Evolutionary conservation across 2,113 vertebrate species (phyloP).

Genomic region (Ariopsis seemanni): DNA sequence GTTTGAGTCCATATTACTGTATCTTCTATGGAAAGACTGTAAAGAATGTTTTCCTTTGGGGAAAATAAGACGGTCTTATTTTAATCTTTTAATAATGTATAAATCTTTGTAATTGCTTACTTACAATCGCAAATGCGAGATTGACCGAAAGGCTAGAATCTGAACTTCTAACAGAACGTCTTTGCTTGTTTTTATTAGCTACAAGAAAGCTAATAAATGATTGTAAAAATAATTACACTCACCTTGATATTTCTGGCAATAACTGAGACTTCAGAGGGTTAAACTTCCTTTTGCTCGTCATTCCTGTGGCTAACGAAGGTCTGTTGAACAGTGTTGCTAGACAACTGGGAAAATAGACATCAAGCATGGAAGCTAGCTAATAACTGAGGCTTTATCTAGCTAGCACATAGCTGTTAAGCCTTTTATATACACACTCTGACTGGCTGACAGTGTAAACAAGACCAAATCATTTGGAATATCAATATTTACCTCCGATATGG

Average conservation of each 20-base stretch:
- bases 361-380: neutral
- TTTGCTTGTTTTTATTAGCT: neutral
- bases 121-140: neutral
- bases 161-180: neutral
- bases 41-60: neutral
- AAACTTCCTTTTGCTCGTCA: neutral
- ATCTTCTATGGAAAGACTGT: neutral
- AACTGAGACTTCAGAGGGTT: too few relatives aligned
- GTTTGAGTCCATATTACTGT: neutral
- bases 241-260: neutral
- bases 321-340: neutral
- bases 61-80: neutral
- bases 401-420: neutral
- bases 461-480: neutral
- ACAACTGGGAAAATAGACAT: neutral
- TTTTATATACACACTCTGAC: neutral
- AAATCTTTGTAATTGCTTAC: neutral
- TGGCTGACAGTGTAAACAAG: neutral
- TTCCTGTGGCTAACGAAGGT: neutral
- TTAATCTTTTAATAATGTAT: neutral
- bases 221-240: neutral
- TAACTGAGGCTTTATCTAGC: neutral
- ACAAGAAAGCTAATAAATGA: neutral
- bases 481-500: neutral
- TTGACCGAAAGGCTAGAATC: neutral